A percentile compares a stretch with the other conserved stretches of the same genome.
These are phyloP conservation scores for Drosophila siamana DNA, from an alignment of 2,888 invertebrate genomes.

Conservation along the genomic window DNA sequence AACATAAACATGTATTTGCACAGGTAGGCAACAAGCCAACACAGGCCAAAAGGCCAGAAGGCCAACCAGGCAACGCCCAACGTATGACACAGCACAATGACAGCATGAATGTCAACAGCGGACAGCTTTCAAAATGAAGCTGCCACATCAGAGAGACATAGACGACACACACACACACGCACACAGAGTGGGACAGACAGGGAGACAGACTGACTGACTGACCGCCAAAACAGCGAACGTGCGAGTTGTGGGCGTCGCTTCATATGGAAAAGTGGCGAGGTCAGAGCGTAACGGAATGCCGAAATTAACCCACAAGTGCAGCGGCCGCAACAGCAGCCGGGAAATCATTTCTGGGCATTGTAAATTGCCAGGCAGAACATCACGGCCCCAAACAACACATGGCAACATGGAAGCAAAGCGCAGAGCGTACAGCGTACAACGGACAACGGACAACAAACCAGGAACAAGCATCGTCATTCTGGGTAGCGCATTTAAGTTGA, in stretches of 20 bases:
- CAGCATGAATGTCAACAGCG: constrained; percentile 75
- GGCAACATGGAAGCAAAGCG: constrained; percentile 10
- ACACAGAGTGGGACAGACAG: neutral
- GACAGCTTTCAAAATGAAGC: constrained; percentile 60
- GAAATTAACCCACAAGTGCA: constrained; percentile 75
- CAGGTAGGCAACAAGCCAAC: constrained; percentile 58
- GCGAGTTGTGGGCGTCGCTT: constrained; percentile 32
- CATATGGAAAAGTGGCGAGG: constrained; percentile 60
- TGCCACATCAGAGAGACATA: constrained; percentile 46
- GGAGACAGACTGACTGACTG: constrained; percentile 4
- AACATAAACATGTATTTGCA: constrained; percentile 76
- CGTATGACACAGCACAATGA: constrained; percentile 42
- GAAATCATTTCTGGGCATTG: constrained; percentile 66
- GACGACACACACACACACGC: constrained; percentile 5
- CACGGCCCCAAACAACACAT: constrained; percentile 27
- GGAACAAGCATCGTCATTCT: constrained; percentile 35
- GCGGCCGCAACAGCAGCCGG: constrained; percentile 51
- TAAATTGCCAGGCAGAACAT: constrained; percentile 57
- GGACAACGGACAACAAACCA: constrained; percentile 12
- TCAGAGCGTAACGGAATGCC: constrained; percentile 66
- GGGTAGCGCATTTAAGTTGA: constrained; percentile 76
- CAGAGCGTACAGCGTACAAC: constrained; percentile 6
- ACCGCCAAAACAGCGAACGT: constrained; percentile 32
- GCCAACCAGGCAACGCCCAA: constrained; percentile 47
- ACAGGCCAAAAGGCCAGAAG: neutral